Percentiles rank a stretch among this genome's conserved stretches.
Conservation (phyloP, 2,797 vertebrate species). For the Muscicapa striata region DNA sequence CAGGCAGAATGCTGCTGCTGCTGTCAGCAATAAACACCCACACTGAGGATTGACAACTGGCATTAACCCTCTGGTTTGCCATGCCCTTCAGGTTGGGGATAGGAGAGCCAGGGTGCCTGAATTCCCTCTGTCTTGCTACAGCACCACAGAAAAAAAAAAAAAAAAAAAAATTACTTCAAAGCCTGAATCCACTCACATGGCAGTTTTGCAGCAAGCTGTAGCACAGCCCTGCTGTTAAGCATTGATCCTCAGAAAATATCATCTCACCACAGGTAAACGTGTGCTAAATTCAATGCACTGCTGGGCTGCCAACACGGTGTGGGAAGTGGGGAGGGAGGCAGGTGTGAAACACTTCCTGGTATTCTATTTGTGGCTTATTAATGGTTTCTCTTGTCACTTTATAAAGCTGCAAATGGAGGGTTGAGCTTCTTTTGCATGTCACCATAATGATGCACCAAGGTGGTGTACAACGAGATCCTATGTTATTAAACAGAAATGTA, state of each 20-base stretch:
- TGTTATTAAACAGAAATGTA: background rate
- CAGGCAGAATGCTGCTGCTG: slow-evolving; percentile 16
- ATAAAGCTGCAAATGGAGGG: slow-evolving; percentile 26
- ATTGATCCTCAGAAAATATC: slow-evolving; percentile 1
- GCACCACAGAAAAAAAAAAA: background rate
- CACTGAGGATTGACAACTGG: background rate
- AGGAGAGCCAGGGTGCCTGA: background rate
- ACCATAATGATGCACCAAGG: background rate
- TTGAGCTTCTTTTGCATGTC: background rate
- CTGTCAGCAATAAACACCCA: background rate
- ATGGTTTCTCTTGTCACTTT: slow-evolving; percentile 20
- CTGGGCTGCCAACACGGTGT: slow-evolving; percentile 6
- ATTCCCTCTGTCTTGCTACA: background rate
- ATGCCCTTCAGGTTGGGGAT: background rate
- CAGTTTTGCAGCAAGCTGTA: background rate
- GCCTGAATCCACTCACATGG: background rate
- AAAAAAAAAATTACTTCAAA: background rate
- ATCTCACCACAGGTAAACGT: slow-evolving; percentile 6
- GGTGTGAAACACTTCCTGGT: slow-evolving; percentile 13
- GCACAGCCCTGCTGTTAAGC: background rate
- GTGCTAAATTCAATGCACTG: background rate
- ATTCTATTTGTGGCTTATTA: slow-evolving; percentile 27
- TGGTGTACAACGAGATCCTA: background rate
- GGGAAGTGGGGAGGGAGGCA: background rate
- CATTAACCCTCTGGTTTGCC: background rate